phyloP scores from a whole-genome alignment of 2,888 invertebrate genomes.

The Callyntrura guangdongensis region DNA sequence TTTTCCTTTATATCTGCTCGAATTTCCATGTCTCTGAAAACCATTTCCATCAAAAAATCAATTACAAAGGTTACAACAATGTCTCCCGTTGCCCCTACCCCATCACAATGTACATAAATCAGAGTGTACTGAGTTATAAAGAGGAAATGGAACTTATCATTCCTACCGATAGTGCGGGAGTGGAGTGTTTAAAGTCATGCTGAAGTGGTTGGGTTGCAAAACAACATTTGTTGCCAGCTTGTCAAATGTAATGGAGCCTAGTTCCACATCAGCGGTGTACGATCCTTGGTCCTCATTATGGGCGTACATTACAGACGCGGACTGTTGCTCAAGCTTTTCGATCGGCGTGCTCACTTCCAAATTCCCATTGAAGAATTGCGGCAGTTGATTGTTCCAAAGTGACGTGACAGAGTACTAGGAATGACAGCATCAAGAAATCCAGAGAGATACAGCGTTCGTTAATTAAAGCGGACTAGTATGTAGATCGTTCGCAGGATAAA shows the following conservation, averaged over 20 bases:
- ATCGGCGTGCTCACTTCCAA: constrained; percentile 86
- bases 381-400: constrained; percentile 85
- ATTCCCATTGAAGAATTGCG: constrained; percentile 85
- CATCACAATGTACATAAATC: neutral
- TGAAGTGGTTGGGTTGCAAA: constrained; percentile 80
- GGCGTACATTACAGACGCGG: constrained; percentile 81
- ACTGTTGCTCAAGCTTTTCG: constrained; percentile 85
- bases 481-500: neutral
- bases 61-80: neutral
- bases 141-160: neutral
- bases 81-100: neutral
- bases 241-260: constrained; percentile 81
- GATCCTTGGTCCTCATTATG: constrained; percentile 80
- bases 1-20: constrained; percentile 74
- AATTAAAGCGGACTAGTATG: constrained; percentile 22
- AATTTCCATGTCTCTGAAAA: constrained; percentile 79
- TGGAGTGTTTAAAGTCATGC: constrained; percentile 82
- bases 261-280: constrained; percentile 81
- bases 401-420: constrained; percentile 85
- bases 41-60: neutral
- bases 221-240: constrained; percentile 81
- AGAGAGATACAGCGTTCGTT: constrained; percentile 7
- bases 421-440: constrained; percentile 8
- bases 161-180: constrained; percentile 80
- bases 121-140: neutral